Evolutionary conservation across 2,888 invertebrate genomes (phyloP).

Genomic region (Bugulina stolonifera): DNA sequence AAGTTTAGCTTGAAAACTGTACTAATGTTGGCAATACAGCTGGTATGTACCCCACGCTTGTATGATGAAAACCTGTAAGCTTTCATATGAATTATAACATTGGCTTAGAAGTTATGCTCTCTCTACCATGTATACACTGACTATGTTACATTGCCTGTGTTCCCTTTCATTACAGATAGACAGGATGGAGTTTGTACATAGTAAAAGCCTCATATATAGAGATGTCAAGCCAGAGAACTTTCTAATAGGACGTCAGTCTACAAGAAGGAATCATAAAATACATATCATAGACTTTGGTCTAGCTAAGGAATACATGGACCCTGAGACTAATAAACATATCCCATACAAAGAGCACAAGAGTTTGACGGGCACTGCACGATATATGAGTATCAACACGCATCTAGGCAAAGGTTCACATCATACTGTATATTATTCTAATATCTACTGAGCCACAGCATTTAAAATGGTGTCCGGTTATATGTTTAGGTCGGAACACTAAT

Average conservation of each 20-base stretch:
- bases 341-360: constrained; percentile 30
- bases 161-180: constrained; percentile 12
- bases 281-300: constrained; percentile 31
- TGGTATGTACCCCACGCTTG: neutral
- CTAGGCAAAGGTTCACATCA: constrained; percentile 26
- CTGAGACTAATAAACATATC: constrained; percentile 30
- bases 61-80: no score
- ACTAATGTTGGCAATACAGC: constrained; percentile 21
- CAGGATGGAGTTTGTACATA: constrained; percentile 30
- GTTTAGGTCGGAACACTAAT: no score
- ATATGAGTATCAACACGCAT: constrained; percentile 32
- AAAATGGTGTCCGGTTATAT: no score
- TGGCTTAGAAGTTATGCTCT: neutral
- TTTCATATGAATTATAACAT: no score
- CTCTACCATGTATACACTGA: neutral
- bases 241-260: constrained; percentile 28
- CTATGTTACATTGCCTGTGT: neutral
- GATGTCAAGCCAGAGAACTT: constrained; percentile 31
- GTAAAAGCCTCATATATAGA: constrained; percentile 28
- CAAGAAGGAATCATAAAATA: constrained; percentile 29
- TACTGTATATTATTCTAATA: no score
- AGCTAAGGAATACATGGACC: constrained; percentile 30
- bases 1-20: constrained; percentile 16
- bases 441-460: no score
- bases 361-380: constrained; percentile 31